Evolutionary conservation across 2,888 invertebrate species (phyloP).

Genomic region (Orchestes rusci): DNA sequence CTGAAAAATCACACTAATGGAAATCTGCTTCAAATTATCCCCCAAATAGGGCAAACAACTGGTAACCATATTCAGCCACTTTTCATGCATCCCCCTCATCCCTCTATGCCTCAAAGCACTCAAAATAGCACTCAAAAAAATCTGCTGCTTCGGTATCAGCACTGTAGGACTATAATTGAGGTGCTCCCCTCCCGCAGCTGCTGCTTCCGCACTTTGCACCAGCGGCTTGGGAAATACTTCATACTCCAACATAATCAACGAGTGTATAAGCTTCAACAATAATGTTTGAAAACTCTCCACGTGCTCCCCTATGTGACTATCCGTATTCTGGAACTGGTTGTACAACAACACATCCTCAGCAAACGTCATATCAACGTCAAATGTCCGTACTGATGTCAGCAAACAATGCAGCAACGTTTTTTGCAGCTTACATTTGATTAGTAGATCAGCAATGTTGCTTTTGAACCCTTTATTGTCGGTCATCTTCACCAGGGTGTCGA

Average conservation of each 20-base stretch:
- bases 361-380: conserved; percentile 53
- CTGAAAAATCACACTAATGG: conserved; percentile 71
- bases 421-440: conserved; percentile 73
- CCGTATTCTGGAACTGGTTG: conserved; percentile 58
- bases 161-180: conserved; percentile 58
- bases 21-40: conserved; percentile 66
- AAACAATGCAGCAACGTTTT: conserved; percentile 76
- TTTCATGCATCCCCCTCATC: conserved; percentile 66
- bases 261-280: conserved; percentile 57
- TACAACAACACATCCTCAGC: conserved; percentile 69
- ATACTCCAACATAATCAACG: conserved; percentile 68
- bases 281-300: conserved; percentile 65
- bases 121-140: conserved; percentile 73
- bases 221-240: conserved; percentile 47
- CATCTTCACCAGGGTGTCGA: conserved; percentile 67
- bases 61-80: conserved; percentile 76
- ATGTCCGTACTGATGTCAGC: conserved; percentile 64
- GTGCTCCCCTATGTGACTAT: conserved; percentile 53
- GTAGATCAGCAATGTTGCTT: conserved; percentile 66
- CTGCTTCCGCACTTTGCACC: conserved; percentile 25
- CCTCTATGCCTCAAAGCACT: conserved; percentile 67
- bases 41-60: conserved; percentile 74
- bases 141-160: conserved; percentile 69
- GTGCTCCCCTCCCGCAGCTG: conserved; percentile 39
- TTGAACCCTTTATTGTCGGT: conserved; percentile 66